Conservation (phyloP, 2,888 invertebrate genomes). For the Sesamia inferens region DNA sequence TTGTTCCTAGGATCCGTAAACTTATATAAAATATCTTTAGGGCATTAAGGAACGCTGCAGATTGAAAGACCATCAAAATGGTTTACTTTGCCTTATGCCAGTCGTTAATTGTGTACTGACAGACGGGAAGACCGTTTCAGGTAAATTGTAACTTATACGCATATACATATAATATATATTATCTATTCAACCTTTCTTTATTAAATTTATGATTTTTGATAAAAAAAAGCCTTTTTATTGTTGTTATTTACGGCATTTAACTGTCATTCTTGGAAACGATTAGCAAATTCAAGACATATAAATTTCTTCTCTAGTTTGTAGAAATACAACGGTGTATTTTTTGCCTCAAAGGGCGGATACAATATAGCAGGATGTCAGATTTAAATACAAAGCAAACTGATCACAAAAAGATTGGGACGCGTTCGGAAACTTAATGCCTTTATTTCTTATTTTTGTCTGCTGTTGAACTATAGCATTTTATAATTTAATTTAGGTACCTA, state of each 20-base stretch:
- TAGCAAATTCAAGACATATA: neutral
- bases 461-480: neutral
- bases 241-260: constrained; percentile 10
- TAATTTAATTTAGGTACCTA: neutral
- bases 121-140: too few species aligned
- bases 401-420: constrained; percentile 33
- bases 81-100: too few species aligned
- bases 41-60: too few species aligned
- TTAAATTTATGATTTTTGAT: too few species aligned
- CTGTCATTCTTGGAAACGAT: neutral
- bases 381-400: constrained; percentile 38
- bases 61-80: too few species aligned
- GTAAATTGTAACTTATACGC: too few species aligned
- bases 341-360: constrained; percentile 9
- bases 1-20: too few species aligned
- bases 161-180: too few species aligned
- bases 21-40: too few species aligned
- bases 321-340: neutral
- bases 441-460: neutral
- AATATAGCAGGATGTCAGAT: constrained; percentile 30
- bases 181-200: too few species aligned
- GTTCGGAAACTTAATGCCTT: constrained; percentile 27
- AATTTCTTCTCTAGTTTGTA: neutral
- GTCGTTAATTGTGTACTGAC: too few species aligned
- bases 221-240: too few species aligned